A percentile compares a stretch with the other conserved stretches of the same genome.
These are phyloP conservation scores for Pemphredon lugubris DNA, from an alignment of 2,888 invertebrate species.

Conservation along the genomic window DNA sequence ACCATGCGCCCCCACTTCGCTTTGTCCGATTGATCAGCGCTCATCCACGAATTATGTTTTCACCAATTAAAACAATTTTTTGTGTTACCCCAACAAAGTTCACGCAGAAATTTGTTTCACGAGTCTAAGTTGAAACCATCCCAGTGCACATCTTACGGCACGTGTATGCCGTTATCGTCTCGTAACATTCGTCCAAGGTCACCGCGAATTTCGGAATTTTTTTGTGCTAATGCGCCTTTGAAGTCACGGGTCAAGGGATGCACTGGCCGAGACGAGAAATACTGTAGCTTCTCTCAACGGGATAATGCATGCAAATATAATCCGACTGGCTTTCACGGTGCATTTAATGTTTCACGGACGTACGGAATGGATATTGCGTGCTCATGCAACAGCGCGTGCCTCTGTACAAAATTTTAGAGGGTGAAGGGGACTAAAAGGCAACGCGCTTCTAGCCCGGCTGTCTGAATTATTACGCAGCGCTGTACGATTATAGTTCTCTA, in stretches of 20 bases:
- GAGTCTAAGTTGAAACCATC: too few relatives aligned
- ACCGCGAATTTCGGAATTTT: slow-evolving; percentile 25
- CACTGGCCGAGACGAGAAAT: slow-evolving; percentile 49
- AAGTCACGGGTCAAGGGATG: slow-evolving; percentile 44
- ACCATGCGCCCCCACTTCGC: too few relatives aligned
- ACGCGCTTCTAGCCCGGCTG: not conserved
- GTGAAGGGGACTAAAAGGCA: slow-evolving; percentile 10
- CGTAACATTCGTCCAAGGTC: not conserved
- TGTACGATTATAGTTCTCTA: slow-evolving; percentile 4
- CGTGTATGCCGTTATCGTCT: not conserved
- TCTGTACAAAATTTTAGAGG: slow-evolving; percentile 27
- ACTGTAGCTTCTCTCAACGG: slow-evolving; percentile 41
- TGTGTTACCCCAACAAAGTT: too few relatives aligned
- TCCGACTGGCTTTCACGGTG: slow-evolving; percentile 66
- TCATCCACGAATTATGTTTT: too few relatives aligned
- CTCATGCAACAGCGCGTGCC: slow-evolving; percentile 37
- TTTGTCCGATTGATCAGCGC: too few relatives aligned
- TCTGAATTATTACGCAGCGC: slow-evolving; percentile 27
- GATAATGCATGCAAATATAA: slow-evolving; percentile 70
- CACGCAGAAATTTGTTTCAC: too few relatives aligned
- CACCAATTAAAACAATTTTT: too few relatives aligned
- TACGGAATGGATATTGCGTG: slow-evolving; percentile 59
- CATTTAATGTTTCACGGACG: slow-evolving; percentile 69
- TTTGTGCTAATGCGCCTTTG: slow-evolving; percentile 39
- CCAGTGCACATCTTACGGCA: too few relatives aligned